phyloP scores from a whole-genome alignment of 2,113 vertebrate species.

The Empidonax traillii region DNA sequence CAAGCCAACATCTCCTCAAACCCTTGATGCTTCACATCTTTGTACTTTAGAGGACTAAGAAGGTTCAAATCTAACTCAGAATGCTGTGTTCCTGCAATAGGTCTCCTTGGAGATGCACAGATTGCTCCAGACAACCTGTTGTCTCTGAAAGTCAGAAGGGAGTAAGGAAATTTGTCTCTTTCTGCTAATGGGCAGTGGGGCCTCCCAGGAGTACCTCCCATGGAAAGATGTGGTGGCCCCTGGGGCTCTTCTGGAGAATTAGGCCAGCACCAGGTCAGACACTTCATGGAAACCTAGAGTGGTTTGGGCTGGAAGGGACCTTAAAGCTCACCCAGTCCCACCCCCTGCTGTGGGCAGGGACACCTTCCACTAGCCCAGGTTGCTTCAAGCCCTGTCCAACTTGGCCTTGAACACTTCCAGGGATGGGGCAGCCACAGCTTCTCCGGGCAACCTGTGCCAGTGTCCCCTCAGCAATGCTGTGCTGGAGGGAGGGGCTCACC shows the following conservation, averaged over 20 bases:
- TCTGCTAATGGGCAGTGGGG: fast-evolving
- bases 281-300: neutral
- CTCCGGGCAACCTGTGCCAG: neutral
- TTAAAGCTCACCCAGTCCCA: fast-evolving
- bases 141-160: neutral
- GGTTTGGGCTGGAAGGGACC: fast-evolving
- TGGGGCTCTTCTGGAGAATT: neutral
- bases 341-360: neutral
- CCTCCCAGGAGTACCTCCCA: neutral
- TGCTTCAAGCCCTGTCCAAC: neutral
- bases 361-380: neutral
- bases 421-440: neutral
- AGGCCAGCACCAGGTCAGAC: neutral
- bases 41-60: neutral
- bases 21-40: fast-evolving
- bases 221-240: neutral
- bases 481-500: neutral
- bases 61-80: neutral
- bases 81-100: fast-evolving
- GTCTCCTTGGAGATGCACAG: neutral
- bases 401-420: neutral
- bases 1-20: neutral
- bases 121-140: neutral
- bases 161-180: too few relatives aligned
- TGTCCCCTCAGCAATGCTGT: fast-evolving